Evolutionary conservation across 2,113 vertebrate species (phyloP), one percentile per base, ranked within the genome.

Genomic region (Lagenorhynchus albirostris): DNA sequence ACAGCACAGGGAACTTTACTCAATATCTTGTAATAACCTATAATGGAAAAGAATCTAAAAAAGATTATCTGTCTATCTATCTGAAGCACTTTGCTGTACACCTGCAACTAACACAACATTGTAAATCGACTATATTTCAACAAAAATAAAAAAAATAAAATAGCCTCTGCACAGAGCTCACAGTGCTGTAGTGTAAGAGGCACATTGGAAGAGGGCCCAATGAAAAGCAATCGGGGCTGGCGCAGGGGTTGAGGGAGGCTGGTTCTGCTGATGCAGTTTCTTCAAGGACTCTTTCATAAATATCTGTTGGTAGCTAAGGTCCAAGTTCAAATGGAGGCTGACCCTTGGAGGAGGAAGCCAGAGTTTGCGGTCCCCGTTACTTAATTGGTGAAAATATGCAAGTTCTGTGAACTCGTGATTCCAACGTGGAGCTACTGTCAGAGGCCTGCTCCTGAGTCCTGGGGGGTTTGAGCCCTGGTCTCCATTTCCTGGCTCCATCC

Each of bases 391-490:
- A 33, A 8, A n/a, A 12, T 25, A 31, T 58, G 33, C 15, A 63
- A 60, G 63, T 38, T 21, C 71, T 74, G 25, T 38, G 73, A 20
- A 44, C 31, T 71, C 33, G 2, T 0, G 18, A 33, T 14, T 38
- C 53, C 9, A 3, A 5, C 4, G 1, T 1, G n/a, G 29, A 36
- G 5, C 4, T 1, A 0, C 23, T 2, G 1, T 47, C 76, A 23
- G 41, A 62, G 41, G 8, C 23, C 58, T 74, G 21, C 33, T 58
- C 4, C 14, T 0, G 36, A 55, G 18, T 29, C 14, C 29, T 15
- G 38, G 76, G 47, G 50, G 41, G 3, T 31, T 23, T 10, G 6
- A 74, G 8, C 1, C 0, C 23, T 17, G 0, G 0, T 26, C 44
- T 31, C 44, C 25, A 31, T 8, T 50, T 58, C 44, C 71, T 17